phyloP scores from a whole-genome alignment of 2,888 invertebrate species.

The Cantharis rustica region DNA sequence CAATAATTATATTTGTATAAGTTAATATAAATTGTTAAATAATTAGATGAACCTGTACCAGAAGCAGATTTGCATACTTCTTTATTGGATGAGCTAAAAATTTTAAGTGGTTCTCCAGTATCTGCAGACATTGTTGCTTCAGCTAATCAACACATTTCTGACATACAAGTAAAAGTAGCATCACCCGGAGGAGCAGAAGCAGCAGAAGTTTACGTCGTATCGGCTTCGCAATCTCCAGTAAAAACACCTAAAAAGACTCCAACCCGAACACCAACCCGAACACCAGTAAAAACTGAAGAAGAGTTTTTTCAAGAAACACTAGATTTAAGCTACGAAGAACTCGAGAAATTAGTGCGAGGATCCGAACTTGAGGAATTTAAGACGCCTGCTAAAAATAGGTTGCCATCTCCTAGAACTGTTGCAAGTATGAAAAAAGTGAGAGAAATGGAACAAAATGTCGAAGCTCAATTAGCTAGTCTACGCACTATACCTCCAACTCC shows the following conservation, averaged over 20 bases:
- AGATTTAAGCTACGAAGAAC: background rate
- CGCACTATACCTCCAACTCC: background rate
- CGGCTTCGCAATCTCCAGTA: background rate
- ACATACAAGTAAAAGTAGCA: background rate
- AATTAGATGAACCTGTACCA: background rate
- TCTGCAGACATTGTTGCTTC: conserved; percentile 34
- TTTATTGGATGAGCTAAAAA: background rate
- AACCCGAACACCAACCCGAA: background rate
- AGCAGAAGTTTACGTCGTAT: background rate
- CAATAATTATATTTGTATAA: background rate
- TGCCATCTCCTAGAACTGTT: background rate
- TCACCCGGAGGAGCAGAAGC: background rate
- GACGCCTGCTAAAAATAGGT: background rate
- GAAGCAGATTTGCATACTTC: background rate
- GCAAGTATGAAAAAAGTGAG: background rate
- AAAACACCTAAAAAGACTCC: background rate
- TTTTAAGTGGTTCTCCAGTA: conserved; percentile 15
- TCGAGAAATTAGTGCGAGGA: background rate
- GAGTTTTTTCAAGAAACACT: background rate
- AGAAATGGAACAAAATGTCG: background rate
- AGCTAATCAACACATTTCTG: conserved; percentile 12
- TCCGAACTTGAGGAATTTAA: background rate
- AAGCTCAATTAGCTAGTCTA: background rate
- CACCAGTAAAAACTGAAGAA: background rate
- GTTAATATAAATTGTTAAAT: background rate